These are phyloP conservation scores for Gobius niger DNA, from an alignment of 2,113 vertebrate species.

Conservation along the genomic window DNA sequence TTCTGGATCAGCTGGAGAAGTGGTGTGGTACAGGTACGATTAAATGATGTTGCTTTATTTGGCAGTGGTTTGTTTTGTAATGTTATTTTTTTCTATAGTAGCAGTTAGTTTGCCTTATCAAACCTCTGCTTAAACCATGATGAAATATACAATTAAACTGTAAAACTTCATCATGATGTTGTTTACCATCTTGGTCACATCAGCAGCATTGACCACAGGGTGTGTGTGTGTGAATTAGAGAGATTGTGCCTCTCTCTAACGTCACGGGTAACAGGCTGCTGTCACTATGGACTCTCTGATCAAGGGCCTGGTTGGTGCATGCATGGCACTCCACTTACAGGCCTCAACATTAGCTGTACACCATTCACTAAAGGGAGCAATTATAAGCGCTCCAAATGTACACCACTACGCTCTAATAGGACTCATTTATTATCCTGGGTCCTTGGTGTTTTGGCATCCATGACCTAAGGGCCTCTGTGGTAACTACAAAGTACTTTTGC, in stretches of 20 bases:
- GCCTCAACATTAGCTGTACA: conserved; percentile 31
- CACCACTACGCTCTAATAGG: conserved; percentile 28
- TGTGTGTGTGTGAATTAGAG: conserved; percentile 54
- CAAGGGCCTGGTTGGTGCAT: conserved; percentile 45
- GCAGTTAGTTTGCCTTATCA: neutral
- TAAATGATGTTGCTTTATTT: neutral
- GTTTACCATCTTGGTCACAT: conserved; percentile 6
- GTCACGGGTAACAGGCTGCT: conserved; percentile 57
- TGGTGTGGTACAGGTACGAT: conserved; percentile 81
- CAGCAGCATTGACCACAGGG: conserved; percentile 35
- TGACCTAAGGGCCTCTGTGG: conserved; percentile 26
- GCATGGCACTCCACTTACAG: conserved; percentile 39
- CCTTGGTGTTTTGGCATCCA: conserved; percentile 26
- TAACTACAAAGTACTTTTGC: conserved; percentile 33
- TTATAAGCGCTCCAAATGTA: conserved; percentile 34
- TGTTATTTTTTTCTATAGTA: neutral
- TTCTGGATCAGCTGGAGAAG: conserved; percentile 93
- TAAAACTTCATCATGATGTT: neutral
- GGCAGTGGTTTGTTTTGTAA: neutral
- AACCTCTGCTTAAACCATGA: neutral
- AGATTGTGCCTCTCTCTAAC: conserved; percentile 52
- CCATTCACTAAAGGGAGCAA: conserved; percentile 44
- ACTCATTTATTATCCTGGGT: conserved; percentile 35
- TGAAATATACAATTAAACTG: neutral
- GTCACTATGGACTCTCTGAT: conserved; percentile 56